These are phyloP conservation scores for Leptura quadrifasciata DNA, from an alignment of 2,888 invertebrate species.

Conservation along the genomic window DNA sequence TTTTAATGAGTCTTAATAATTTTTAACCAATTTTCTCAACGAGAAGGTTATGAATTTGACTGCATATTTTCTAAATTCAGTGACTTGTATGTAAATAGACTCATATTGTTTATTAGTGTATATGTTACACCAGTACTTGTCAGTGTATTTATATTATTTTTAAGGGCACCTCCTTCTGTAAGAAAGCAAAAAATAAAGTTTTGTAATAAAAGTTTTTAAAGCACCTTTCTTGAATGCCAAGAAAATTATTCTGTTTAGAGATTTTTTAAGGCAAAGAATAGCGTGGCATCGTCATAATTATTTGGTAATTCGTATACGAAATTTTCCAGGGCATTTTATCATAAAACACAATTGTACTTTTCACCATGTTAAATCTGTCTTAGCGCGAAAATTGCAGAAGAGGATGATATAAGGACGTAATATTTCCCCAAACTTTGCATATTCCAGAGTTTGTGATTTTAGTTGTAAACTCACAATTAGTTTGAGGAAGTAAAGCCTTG, in stretches of 20 bases:
- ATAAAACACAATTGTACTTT: conserved; percentile 53
- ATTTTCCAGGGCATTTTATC: conserved; percentile 51
- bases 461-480: conserved; percentile 68
- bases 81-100: too few relatives aligned
- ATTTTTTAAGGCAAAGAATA: neutral
- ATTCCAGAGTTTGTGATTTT: conserved; percentile 62
- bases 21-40: too few relatives aligned
- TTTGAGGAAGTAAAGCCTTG: conserved; percentile 65
- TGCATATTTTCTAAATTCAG: too few relatives aligned
- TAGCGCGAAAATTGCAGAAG: conserved; percentile 52
- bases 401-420: conserved; percentile 58
- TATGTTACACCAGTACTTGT: too few relatives aligned
- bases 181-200: neutral
- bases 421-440: conserved; percentile 61
- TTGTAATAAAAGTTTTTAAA: conserved; percentile 3
- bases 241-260: neutral
- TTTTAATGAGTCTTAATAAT: too few relatives aligned
- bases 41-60: too few relatives aligned
- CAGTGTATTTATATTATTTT: neutral
- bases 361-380: conserved; percentile 55
- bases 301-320: conserved; percentile 50
- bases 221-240: neutral
- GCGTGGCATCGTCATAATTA: conserved; percentile 39
- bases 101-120: too few relatives aligned
- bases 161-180: neutral